phyloP scores from a whole-genome alignment of 2,888 invertebrate species.

The Hydroisotoma schaefferi region DNA sequence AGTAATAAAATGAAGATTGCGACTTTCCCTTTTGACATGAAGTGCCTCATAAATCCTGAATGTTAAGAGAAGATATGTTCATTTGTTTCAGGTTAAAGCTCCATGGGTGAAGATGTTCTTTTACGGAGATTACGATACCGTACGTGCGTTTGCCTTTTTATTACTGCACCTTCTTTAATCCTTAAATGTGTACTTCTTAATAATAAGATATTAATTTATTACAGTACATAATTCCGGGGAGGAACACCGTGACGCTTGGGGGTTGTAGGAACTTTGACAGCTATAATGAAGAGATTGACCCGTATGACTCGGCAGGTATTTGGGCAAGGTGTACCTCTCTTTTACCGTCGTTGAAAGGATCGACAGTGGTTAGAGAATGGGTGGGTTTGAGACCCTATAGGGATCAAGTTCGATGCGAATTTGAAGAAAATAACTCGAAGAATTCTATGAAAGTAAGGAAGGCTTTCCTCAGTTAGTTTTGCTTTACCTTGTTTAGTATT shows the following conservation, averaged over 20 bases:
- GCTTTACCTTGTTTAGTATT: too few species aligned
- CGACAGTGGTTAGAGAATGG: constrained; percentile 65
- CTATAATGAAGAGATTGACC: constrained; percentile 64
- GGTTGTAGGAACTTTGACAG: constrained; percentile 81
- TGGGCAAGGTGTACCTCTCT: constrained; percentile 72
- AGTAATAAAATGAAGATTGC: not conserved
- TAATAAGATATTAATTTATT: too few species aligned
- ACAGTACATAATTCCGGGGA: constrained; percentile 68
- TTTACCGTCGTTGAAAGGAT: constrained; percentile 63
- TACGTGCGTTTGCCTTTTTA: too few species aligned
- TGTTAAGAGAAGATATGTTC: constrained; percentile 6
- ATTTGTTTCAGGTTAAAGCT: constrained; percentile 62
- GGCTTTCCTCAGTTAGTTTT: too few species aligned
- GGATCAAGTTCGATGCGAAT: constrained; percentile 53
- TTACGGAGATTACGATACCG: constrained; percentile 76
- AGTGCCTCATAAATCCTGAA: not conserved
- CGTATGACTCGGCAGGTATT: constrained; percentile 71
- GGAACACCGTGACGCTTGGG: constrained; percentile 75
- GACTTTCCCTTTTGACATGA: not conserved
- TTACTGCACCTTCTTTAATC: too few species aligned
- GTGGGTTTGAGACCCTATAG: constrained; percentile 84
- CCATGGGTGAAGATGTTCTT: constrained; percentile 88
- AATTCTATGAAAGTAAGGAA: constrained; percentile 3
- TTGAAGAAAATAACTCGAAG: constrained; percentile 48
- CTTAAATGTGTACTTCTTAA: too few species aligned